Conservation (phyloP, 2,113 vertebrate species). For the Callospermophilus lateralis region DNA sequence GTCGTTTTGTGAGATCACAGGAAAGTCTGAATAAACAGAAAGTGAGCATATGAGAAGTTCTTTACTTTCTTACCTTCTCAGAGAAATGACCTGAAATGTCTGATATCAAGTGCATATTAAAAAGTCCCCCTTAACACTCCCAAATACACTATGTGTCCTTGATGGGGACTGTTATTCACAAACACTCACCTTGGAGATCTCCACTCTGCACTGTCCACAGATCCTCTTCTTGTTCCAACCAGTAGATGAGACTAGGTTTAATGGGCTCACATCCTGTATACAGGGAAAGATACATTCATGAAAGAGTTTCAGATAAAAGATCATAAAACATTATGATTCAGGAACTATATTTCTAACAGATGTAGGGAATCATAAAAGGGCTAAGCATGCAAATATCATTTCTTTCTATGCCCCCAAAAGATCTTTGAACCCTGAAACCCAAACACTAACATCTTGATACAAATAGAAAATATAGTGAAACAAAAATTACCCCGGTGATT, state of each 20-base stretch:
- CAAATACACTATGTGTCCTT: background rate
- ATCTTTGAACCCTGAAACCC: background rate
- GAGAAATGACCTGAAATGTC: background rate
- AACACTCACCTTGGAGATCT: conserved; percentile 28
- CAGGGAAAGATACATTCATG: background rate
- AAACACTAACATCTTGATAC: background rate
- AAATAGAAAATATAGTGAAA: conserved; percentile 7
- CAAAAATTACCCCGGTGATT: background rate
- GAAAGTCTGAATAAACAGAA: background rate
- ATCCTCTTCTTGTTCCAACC: conserved; percentile 12
- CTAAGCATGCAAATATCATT: background rate
- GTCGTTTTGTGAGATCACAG: background rate
- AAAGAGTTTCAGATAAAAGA: background rate
- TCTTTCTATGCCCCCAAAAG: background rate
- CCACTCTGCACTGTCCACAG: background rate
- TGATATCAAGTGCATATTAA: background rate
- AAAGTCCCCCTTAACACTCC: no score
- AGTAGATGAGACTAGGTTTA: conserved; percentile 57
- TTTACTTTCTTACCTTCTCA: background rate
- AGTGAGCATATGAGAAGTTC: background rate
- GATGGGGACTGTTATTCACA: fast-evolving
- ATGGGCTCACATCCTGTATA: background rate
- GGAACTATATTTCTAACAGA: background rate
- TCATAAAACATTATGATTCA: background rate
- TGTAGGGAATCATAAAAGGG: background rate